Evolutionary conservation across 2,797 vertebrate species (phyloP), one percentile per base, ranked within the genome.

Genomic region (Toxotes lorentzi): DNA sequence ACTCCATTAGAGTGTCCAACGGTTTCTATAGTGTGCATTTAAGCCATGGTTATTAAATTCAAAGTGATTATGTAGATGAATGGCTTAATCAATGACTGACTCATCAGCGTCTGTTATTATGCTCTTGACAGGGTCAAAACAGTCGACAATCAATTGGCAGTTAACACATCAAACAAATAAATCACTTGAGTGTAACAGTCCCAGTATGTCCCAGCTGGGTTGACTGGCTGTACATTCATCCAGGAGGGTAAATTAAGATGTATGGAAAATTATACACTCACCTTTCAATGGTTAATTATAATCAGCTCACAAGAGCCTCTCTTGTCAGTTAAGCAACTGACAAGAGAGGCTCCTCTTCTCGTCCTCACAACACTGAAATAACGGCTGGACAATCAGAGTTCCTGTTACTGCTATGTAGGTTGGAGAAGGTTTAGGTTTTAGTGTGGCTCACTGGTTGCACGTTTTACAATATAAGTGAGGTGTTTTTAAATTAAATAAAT

Each of bases 61-160:
- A 50, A 77, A 60, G 65, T 73, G 82, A 83, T 61, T 69, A 88
- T 73, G 62, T 63, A 71, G 72, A 83, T 74, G 19, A 84, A 84
- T 78, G 67, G 17, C n/a, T 83, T 66, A 66, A 82, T 91, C 82
- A 59, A 86, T 84, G 84, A 34, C 5, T 76, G 70, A 23, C 65
- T 78, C 64, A 64, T 59, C 54, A 40, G 51, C 43, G 32, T 67
- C 72, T 53, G 65, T 21, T 48, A 64, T 34, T 85, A 70, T 50
- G 73, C 61, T 32, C 54, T 27, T 68, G 62, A 79, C 51, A 48
- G 78, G 50, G 65, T 76, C 69, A 43, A 64, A 76, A 57, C 51
- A 17, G 23, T 53, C 34, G 43, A 27, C 48, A 73, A 73, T 70
- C 70, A 79, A 43, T 60, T 4, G 32, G 17, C 57, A 53, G 61